Conservation (phyloP, 2,888 invertebrate genomes). For the Salticus scenicus region DNA sequence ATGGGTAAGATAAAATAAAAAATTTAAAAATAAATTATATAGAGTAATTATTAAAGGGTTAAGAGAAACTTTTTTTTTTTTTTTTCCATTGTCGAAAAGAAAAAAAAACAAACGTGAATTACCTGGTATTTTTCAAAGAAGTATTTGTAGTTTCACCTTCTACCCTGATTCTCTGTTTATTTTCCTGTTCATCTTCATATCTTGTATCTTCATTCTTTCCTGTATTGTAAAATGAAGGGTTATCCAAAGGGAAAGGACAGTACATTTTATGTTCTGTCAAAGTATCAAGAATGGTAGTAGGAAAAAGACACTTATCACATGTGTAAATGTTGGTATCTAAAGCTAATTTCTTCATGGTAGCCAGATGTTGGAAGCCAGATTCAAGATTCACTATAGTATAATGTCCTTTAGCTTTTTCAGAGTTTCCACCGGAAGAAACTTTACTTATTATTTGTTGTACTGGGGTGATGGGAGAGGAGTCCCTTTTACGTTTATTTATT, state of each 20-base stretch:
- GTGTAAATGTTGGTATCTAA: not conserved
- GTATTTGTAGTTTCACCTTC: not conserved
- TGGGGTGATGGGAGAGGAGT: not conserved
- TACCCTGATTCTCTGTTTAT: not conserved
- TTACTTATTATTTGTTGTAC: not conserved
- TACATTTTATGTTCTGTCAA: not conserved
- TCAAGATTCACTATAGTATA: not conserved
- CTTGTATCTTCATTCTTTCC: not conserved
- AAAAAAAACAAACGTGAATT: no score
- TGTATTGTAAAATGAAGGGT: not conserved
- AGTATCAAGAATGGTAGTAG: not conserved
- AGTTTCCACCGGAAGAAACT: not conserved
- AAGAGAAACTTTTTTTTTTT: no score
- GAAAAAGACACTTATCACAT: not conserved
- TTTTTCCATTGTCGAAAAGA: no score
- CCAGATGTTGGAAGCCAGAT: not conserved
- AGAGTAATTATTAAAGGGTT: no score
- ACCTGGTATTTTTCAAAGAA: no score
- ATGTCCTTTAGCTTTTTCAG: not conserved
- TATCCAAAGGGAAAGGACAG: not conserved
- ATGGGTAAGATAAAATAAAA: no score
- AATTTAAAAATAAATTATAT: no score
- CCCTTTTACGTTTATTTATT: not conserved
- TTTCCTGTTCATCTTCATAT: no score
- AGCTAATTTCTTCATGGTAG: not conserved